Percentiles rank a stretch among this genome's conserved stretches.
phyloP scores from a whole-genome alignment of 1,140 invertebrate species.

The Lepidostoma basale region DNA sequence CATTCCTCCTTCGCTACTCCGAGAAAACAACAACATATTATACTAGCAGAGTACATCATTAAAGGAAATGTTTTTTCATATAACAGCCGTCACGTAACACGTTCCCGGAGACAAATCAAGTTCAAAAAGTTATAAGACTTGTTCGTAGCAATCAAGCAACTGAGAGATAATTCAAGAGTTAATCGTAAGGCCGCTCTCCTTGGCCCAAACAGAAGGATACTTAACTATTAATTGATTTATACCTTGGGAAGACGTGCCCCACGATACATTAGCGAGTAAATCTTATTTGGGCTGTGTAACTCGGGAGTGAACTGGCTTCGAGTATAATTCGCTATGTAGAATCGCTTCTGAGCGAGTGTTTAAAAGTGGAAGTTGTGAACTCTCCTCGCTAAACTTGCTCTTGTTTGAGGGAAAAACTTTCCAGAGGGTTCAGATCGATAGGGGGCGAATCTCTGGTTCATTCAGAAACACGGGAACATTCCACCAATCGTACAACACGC shows the following conservation, averaged over 20 bases:
- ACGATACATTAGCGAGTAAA: neutral
- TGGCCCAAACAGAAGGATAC: too few species aligned
- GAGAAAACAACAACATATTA: neutral
- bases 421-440: constrained; percentile 3
- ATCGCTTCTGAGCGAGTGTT: constrained; percentile 7
- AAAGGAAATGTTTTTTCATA: neutral
- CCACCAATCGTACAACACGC: neutral
- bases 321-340: constrained; percentile 8
- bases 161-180: too few species aligned
- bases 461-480: neutral
- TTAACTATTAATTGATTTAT: too few species aligned
- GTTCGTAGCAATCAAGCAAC: too few species aligned
- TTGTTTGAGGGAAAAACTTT: constrained; percentile 19
- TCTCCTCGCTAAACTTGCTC: constrained; percentile 3
- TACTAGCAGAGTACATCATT: neutral
- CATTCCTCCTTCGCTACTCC: too few species aligned
- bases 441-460: neutral
- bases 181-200: too few species aligned
- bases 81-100: constrained; percentile 15
- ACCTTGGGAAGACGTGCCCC: neutral
- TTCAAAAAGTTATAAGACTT: constrained; percentile 18
- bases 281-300: neutral
- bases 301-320: neutral
- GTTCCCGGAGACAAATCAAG: constrained; percentile 17
- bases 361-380: constrained; percentile 9